Evolutionary conservation across 2,797 vertebrate genomes (phyloP), one percentile per base, ranked within the genome.

Genomic region (Ciconia nigra): DNA sequence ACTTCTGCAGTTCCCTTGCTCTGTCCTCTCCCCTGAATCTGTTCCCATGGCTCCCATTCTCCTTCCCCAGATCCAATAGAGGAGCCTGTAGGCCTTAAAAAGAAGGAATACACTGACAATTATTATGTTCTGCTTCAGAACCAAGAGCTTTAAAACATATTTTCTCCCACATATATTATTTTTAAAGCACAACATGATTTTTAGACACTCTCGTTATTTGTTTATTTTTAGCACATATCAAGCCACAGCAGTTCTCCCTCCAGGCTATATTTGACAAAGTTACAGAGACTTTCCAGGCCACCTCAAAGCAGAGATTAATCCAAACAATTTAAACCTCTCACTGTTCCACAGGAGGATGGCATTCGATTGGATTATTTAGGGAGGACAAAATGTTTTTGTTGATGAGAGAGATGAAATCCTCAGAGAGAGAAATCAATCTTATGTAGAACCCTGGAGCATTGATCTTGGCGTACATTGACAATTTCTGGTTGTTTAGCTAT

Each of bases 341-440:
- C 69, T 96, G 97, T 97, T 98, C 96, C 78, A 92, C 87, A 95
- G 96, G 97, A 98, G 87, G 95, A 97, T 97, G 94, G 96, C 96
- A 97, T 98, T 98, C 98, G 98, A 98, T 98, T 98, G 85, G 98
- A 98, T 99, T 98, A 98, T 98, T 99, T 98, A 98, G 98, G 98
- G 97, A 98, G 98, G 98, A 99, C 98, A 98, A 98, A 98, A 98
- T 98, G 98, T 98, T 98, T 98, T 98, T 98, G 98, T 99, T 99
- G 99, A 99, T 98, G 98, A 98, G 98, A 97, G 90, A 93, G 97
- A 98, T 98, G 98, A 98, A 98, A 98, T 98, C 98, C 98, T 98
- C 97, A 86, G 98, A 99, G 98, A 98, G 98, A 90, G 98, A 98
- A 98, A 99, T 99, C 99, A 98, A 99, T 99, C 98, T 97, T 97